Base-by-base conservation (phyloP, 2,797 vertebrate species). In the Myotis vivesi region DNA sequence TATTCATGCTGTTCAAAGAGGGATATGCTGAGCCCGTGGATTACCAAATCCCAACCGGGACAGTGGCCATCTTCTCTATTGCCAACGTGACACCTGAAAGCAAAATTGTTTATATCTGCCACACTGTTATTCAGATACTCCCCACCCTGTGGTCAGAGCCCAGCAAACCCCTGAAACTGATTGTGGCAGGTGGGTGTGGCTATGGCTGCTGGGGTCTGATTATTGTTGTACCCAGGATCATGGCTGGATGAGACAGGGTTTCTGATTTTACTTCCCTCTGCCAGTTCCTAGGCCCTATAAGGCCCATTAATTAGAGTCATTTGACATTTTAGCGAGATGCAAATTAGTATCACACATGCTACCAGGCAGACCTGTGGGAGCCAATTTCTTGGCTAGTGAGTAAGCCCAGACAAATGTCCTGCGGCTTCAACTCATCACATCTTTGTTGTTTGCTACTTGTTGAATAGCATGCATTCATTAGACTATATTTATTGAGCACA, bases 1-100 rank as follows among this genome's bases (percentile, higher is more conserved):
- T 97, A 82, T 97, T 96, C 86, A 94, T 97, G 95, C 73, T 97
- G 68, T 95, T 96, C 86, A 97, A 96, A 94, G 96, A 97, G 77
- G 95, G 90, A 79, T 88, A 94, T 44, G 41, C 94, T 53, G 96
- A 97, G 46, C 87, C 95, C 0, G 12, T 96, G 93, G 97, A 97
- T 86, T 95, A 95, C 93, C 96, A 93, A 92, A 90, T 96, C 73
- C 94, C 95, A 86, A 94, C 93, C 1, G 90, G 94, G 57, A 95
- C 87, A 86, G 92, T 96, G 87, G 89, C 96, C 51, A 92, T 95
- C 73, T 97, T 97, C 87, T 97, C 96, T 92, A 95, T 94, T 95
- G 92, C 96, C 87, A 92, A 95, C 73, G 87, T 96, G 89, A 95
- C 96, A 87, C 94, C 95, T 80, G 94, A 97, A 53, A 95, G 88